These are phyloP conservation scores for Heliopora coerulea DNA, from an alignment of 92 coral and sea anemone species.

Conservation along the genomic window DNA sequence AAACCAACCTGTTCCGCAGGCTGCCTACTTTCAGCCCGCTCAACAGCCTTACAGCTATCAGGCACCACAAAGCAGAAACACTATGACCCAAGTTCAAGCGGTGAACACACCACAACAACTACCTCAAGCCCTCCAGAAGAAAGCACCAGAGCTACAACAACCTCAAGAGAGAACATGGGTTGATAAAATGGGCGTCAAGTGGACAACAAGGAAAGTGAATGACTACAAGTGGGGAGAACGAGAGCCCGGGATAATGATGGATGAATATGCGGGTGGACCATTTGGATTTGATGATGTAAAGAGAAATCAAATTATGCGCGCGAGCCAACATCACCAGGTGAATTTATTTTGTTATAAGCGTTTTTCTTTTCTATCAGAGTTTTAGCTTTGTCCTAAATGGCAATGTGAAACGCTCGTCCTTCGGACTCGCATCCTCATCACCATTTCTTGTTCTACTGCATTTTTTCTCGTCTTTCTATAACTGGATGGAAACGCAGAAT, in stretches of 20 bases:
- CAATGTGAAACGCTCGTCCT: too few species aligned
- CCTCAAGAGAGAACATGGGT: constrained; percentile 45
- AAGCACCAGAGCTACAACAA: constrained; percentile 28
- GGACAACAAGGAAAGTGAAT: constrained; percentile 45
- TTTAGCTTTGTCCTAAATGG: too few species aligned
- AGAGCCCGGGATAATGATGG: constrained; percentile 39
- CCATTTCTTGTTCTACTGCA: too few species aligned
- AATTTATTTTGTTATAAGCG: too few species aligned
- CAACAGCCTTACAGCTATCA: constrained; percentile 29
- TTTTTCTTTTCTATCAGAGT: too few species aligned
- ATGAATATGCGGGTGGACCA: constrained; percentile 39
- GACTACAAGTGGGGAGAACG: constrained; percentile 44
- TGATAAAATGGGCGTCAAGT: constrained; percentile 38
- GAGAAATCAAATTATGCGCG: constrained; percentile 12
- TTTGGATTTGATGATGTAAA: constrained; percentile 40
- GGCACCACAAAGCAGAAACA: constrained; percentile 25
- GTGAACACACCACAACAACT: neutral
- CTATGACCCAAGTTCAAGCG: constrained; percentile 6
- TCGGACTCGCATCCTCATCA: too few species aligned
- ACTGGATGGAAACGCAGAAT: too few species aligned
- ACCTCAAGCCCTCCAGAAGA: constrained; percentile 11
- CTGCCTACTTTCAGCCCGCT: constrained; percentile 4
- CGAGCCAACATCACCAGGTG: neutral
- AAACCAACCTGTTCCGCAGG: constrained; percentile 3
- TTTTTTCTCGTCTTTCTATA: too few species aligned